Percentiles rank a stretch among this genome's conserved stretches.
Conservation (phyloP, 2,888 invertebrate species). For the Drosophila siamana region DNA sequence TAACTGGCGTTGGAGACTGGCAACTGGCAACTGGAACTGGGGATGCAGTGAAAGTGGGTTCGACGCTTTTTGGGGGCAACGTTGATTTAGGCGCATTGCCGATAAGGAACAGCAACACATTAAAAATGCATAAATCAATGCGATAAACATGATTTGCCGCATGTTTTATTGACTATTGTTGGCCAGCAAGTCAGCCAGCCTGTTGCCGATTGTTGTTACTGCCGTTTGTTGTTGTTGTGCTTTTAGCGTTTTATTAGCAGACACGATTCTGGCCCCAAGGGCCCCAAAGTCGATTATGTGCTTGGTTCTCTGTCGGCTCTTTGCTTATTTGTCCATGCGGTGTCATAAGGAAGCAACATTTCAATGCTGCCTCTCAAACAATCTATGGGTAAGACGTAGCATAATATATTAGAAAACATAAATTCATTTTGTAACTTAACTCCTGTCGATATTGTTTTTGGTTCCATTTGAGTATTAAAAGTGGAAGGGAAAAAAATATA, state of each 20-base stretch:
- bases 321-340: constrained; percentile 24
- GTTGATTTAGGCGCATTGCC: constrained; percentile 83
- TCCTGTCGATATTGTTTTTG: too few relatives aligned
- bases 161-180: constrained; percentile 86
- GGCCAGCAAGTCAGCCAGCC: constrained; percentile 34
- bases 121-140: constrained; percentile 86
- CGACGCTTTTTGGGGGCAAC: constrained; percentile 39
- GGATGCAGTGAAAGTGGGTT: constrained; percentile 73
- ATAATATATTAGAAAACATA: background rate
- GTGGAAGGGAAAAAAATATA: too few relatives aligned
- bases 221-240: constrained; percentile 28
- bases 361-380: constrained; percentile 4
- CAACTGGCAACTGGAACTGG: constrained; percentile 16
- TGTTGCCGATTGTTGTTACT: constrained; percentile 37
- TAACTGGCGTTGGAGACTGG: constrained; percentile 10
- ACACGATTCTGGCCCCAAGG: constrained; percentile 70
- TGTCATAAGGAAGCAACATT: constrained; percentile 23
- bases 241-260: constrained; percentile 56
- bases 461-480: too few relatives aligned
- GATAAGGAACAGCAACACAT: constrained; percentile 86
- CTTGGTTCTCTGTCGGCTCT: constrained; percentile 12
- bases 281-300: constrained; percentile 18
- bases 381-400: background rate
- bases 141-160: constrained; percentile 86
- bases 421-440: background rate